These are phyloP conservation scores for Oxycera nigricornis DNA, from an alignment of 2,888 invertebrate species.

Conservation along the genomic window DNA sequence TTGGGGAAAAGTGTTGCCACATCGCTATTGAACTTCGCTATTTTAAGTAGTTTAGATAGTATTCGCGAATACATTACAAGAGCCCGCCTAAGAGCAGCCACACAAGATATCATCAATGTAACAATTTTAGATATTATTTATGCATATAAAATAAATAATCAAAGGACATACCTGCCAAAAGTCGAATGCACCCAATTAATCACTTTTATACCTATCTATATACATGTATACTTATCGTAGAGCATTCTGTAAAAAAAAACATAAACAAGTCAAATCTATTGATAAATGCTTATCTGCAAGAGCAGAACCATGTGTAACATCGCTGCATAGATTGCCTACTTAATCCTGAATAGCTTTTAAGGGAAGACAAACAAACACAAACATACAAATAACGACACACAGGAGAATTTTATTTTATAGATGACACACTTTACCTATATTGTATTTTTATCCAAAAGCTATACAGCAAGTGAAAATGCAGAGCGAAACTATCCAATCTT, in stretches of 20 bases:
- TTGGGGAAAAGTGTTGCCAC: slow-evolving; percentile 5
- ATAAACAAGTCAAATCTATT: not conserved
- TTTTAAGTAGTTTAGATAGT: not conserved
- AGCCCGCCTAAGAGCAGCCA: too few species aligned
- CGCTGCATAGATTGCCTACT: too few species aligned
- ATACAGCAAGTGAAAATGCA: slow-evolving; percentile 36
- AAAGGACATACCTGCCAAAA: slow-evolving; percentile 29
- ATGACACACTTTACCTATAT: slow-evolving; percentile 31
- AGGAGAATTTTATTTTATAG: slow-evolving; percentile 41
- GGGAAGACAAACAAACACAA: not conserved
- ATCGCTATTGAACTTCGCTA: slow-evolving; percentile 9
- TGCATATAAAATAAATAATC: not conserved
- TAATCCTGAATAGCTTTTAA: too few species aligned
- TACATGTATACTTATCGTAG: too few species aligned
- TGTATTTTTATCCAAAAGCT: slow-evolving; percentile 43
- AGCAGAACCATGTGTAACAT: not conserved
- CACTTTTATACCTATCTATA: slow-evolving; percentile 30
- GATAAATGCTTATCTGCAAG: not conserved
- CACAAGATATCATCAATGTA: too few species aligned
- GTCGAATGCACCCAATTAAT: slow-evolving; percentile 30
- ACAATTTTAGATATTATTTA: too few species aligned
- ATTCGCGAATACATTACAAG: not conserved
- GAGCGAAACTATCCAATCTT: slow-evolving; percentile 38
- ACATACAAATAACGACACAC: slow-evolving; percentile 3
- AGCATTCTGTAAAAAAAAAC: slow-evolving; percentile 20